Conservation (phyloP, 2,113 vertebrate genomes). For the Corythaeola cristata region DNA sequence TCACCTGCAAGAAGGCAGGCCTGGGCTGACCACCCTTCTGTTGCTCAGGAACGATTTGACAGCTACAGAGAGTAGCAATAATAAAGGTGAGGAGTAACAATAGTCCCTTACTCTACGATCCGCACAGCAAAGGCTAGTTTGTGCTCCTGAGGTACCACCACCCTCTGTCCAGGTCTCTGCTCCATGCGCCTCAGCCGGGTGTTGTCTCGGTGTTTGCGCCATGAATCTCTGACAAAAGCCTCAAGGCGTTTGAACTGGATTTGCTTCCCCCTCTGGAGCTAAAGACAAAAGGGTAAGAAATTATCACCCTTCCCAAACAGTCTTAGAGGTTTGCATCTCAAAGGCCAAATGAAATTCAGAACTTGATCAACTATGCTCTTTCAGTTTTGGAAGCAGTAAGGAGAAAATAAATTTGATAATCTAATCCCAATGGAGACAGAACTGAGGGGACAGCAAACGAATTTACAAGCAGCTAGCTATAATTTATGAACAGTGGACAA, state of each 20-base stretch:
- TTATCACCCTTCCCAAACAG: neutral
- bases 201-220: conserved; percentile 77
- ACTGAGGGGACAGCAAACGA: neutral
- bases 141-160: conserved; percentile 74
- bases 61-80: neutral
- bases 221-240: conserved; percentile 82
- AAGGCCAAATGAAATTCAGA: neutral
- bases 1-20: fast-evolving
- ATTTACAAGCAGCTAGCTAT: neutral
- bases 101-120: conserved; percentile 80
- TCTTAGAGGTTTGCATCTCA: neutral
- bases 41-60: fast-evolving
- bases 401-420: neutral
- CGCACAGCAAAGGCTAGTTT: conserved; percentile 86
- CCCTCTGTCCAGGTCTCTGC: conserved; percentile 63
- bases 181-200: conserved; percentile 76
- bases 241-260: conserved; percentile 89
- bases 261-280: conserved; percentile 80
- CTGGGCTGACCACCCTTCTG: neutral
- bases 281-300: neutral
- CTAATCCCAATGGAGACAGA: neutral
- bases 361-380: neutral
- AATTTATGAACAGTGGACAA: neutral
- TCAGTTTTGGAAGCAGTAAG: neutral
- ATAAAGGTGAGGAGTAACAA: neutral